Base-by-base conservation (phyloP, 2,888 invertebrate species). In the Allygus modestus region DNA sequence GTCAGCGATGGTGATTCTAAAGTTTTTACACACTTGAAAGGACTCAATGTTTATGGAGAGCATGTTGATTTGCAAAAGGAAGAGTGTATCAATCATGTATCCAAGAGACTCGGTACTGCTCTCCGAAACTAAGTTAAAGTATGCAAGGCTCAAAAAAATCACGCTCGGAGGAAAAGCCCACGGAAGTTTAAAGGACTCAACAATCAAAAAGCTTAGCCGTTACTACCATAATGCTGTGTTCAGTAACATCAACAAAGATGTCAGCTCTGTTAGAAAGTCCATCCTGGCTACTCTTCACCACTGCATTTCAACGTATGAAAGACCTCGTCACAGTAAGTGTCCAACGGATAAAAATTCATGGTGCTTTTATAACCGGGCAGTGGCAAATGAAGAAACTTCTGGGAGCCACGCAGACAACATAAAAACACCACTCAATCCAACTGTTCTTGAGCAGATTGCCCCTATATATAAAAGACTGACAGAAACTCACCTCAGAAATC, bases 91-190 rank as follows among this genome's bases (percentile, higher is more conserved):
- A n/a, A n/a, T n/a, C n/a, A n/a, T n/a, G n/a, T n/a, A n/a, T n/a
- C n/a, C n/a, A n/a, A n/a, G n/a, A n/a, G n/a, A n/a, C n/a, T n/a
- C n/a, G n/a, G n/a, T n/a, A n/a, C n/a, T n/a, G n/a, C n/a, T n/a
- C n/a, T n/a, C n/a, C n/a, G n/a, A n/a, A n/a, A n/a, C n/a, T n/a
- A 51, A 73, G 73, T 83, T 7, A 73, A 71, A 73, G 28, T 31
- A n/a, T 54, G 83, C 51, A 83, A 73, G 28, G 81, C 75, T 17
- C 28, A 82, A 28, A 46, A 43, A 82, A 82, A 54, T 82, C 20
- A 71, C 54, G 7, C 69, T 84, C 20, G 82, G 58, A 5, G 82
- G 61, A 28, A 81, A 81, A 61, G 9, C 81, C 15, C 61, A 58
- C 26, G 81, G 81, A 23, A 81, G 81, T 26, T 61, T 54, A 12